Evolutionary conservation across 1,140 invertebrate species (phyloP).

Genomic region (Hyphantria cunea): DNA sequence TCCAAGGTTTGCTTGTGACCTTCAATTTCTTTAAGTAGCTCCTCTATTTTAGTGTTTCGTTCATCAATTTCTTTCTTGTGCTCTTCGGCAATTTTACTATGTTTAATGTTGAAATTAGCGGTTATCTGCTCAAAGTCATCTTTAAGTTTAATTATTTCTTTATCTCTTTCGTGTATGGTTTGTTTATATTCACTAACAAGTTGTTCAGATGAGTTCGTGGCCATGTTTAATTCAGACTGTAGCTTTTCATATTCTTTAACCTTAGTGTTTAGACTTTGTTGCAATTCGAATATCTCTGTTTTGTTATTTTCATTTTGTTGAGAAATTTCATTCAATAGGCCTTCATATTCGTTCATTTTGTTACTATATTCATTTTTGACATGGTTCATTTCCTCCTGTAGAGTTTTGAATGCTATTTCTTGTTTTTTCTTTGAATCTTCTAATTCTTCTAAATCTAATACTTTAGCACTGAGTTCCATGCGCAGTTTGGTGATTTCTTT

Average conservation of each 20-base stretch:
- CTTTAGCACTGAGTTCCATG: conserved; percentile 82
- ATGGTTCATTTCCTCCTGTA: conserved; percentile 68
- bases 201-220: conserved; percentile 61
- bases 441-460: conserved; percentile 78
- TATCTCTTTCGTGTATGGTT: conserved; percentile 73
- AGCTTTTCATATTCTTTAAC: conserved; percentile 73
- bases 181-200: conserved; percentile 71
- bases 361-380: conserved; percentile 66
- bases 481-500: conserved; percentile 83
- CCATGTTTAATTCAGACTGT: conserved; percentile 52
- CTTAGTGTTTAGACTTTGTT: conserved; percentile 65
- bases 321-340: conserved; percentile 66
- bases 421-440: conserved; percentile 78
- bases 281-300: conserved; percentile 68
- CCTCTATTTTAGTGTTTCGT: conserved; percentile 73
- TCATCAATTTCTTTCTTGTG: conserved; percentile 76
- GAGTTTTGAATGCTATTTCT: conserved; percentile 66
- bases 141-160: conserved; percentile 74
- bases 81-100: conserved; percentile 75
- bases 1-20: conserved; percentile 76
- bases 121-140: conserved; percentile 74
- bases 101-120: conserved; percentile 72
- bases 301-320: conserved; percentile 72
- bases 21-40: conserved; percentile 78
- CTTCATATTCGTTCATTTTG: conserved; percentile 77